These are phyloP conservation scores for Microdon myrmicae DNA, from an alignment of 2,888 invertebrate species.

Conservation along the genomic window DNA sequence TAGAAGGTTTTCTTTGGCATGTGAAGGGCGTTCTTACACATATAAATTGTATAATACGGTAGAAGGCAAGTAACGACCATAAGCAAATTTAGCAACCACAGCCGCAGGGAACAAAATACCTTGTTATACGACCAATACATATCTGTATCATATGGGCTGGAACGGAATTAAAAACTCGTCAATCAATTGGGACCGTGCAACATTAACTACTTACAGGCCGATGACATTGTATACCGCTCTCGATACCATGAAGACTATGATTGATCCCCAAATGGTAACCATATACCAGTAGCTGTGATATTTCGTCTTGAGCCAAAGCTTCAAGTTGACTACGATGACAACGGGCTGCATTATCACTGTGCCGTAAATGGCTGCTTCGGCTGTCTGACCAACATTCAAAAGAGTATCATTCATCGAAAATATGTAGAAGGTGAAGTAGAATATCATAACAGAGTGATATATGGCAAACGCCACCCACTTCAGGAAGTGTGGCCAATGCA, in stretches of 20 bases:
- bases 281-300: conserved; percentile 71
- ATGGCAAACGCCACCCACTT: conserved; percentile 72
- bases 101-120: conserved; percentile 70
- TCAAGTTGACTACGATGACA: conserved; percentile 71
- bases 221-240: conserved; percentile 71
- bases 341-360: conserved; percentile 71
- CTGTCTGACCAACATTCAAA: conserved; percentile 67
- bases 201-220: conserved; percentile 71
- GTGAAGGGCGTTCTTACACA: conserved; percentile 58
- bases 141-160: conserved; percentile 68
- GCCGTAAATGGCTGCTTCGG: conserved; percentile 72
- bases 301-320: conserved; percentile 73
- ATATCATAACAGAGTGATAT: conserved; percentile 76
- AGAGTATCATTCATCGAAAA: conserved; percentile 68
- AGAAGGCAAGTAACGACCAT: conserved; percentile 69
- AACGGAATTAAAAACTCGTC: no score
- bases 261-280: conserved; percentile 69
- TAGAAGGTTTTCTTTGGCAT: conserved; percentile 60
- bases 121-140: conserved; percentile 73
- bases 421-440: conserved; percentile 68
- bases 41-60: conserved; percentile 69
- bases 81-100: conserved; percentile 72
- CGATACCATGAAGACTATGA: conserved; percentile 70
- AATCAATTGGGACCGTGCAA: no score
- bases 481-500: conserved; percentile 73